A percentile compares a stretch with the other conserved stretches of the same genome.
These are phyloP conservation scores for Gnathonemus longibarbis DNA, from an alignment of 2,113 vertebrate species.

Conservation along the genomic window DNA sequence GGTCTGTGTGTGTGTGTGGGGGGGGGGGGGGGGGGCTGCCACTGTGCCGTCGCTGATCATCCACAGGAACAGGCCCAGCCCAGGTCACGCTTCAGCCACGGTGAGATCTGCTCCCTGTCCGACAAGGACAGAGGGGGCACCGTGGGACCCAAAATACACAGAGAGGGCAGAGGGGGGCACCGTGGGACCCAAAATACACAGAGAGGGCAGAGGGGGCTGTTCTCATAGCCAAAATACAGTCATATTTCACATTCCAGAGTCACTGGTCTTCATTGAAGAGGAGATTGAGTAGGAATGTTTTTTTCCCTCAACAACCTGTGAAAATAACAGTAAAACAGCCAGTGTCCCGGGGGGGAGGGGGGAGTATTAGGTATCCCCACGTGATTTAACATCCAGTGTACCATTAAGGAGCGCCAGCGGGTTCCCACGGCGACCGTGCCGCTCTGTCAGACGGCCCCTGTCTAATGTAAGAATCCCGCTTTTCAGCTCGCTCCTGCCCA, in stretches of 20 bases:
- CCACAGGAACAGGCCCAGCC: neutral
- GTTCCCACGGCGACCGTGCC: neutral
- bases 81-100: neutral
- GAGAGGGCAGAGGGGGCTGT: neutral
- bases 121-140: no score
- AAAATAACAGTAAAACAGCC: conserved; percentile 13
- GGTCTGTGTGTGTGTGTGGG: neutral
- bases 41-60: neutral
- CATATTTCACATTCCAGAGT: neutral
- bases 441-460: neutral
- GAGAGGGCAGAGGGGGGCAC: neutral
- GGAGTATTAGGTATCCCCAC: neutral
- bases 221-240: neutral
- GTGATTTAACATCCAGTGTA: neutral
- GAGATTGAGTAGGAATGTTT: neutral
- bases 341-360: neutral
- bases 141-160: neutral
- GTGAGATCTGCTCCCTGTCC: no score
- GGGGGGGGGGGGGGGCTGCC: no score
- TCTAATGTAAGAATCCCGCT: neutral
- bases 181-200: neutral
- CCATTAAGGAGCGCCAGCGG: neutral
- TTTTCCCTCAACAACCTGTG: conserved; percentile 1
- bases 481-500: neutral
- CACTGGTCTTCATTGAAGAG: neutral